Base-by-base conservation (phyloP, 2,888 invertebrate species). In the Eulithis prunata region DNA sequence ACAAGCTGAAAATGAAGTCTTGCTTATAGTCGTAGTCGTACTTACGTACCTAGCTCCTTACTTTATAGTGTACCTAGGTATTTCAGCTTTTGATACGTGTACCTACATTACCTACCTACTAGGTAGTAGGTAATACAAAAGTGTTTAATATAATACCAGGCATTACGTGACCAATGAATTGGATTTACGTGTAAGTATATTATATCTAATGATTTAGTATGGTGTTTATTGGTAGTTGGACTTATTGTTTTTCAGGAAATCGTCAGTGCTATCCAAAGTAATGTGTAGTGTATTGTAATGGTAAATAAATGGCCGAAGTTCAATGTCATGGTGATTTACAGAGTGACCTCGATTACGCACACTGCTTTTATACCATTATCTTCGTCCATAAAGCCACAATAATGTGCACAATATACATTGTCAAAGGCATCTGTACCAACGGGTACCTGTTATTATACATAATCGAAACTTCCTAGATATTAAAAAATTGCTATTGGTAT, bases 291-390 rank as follows among this genome's bases (percentile, higher is more conserved):
- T 21, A 11, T 49, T 14, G 11, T 62, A 21, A 58, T 21, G 28
- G 57, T 57, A 58, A 75, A 68, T 68, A 70, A 80, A 81, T 73
- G 75, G 54, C 12, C 41, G 51, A 61, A 64, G 79, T 81, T 84
- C 85, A 89, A 86, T 87, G 87, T 86, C 87, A 88, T 80, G 83
- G 83, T 75, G 75, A 76, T 84, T 79, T 80, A 73, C 79, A 68
- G 64, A 72, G 73, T 73, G 84, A 78, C 88, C 87, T 86, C 83
- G 80, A 78, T 75, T 78, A 77, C 75, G 68, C 72, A 73, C 72
- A 61, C 67, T 68, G 72, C 64, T 72, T 72, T 72, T 72, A 74
- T 75, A 72, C 64, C 65, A 74, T 75, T 78, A 75, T 68, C 71
- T 67, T 62, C 61, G 41, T 57, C 5, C 38, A 58, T 65, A 62